Conservation (phyloP, 1,140 invertebrate genomes). For the Bradysia coprophila region DNA sequence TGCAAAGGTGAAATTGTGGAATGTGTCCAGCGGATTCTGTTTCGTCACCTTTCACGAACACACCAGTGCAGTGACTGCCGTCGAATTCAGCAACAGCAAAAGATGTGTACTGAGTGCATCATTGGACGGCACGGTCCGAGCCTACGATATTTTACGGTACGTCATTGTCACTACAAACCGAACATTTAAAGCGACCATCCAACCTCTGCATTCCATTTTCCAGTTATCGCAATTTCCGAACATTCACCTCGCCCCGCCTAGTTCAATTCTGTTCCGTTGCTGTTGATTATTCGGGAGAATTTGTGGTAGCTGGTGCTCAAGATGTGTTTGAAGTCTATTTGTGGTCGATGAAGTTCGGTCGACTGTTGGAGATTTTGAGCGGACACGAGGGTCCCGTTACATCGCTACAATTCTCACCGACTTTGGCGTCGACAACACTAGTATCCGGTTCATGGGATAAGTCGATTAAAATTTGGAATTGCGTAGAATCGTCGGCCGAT, state of each 20-base stretch:
- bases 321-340: conserved; percentile 90
- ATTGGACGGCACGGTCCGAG: conserved; percentile 86
- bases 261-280: conserved; percentile 87
- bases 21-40: conserved; percentile 75
- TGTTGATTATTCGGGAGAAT: conserved; percentile 72
- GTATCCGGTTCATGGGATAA: conserved; percentile 90
- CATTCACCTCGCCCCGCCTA: conserved; percentile 74
- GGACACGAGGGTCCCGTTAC: conserved; percentile 87
- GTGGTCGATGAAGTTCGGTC: conserved; percentile 87
- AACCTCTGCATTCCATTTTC: no score
- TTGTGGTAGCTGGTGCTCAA: conserved; percentile 82
- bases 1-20: conserved; percentile 95
- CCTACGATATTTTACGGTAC: conserved; percentile 79
- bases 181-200: no score
- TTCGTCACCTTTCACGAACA: conserved; percentile 91
- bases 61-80: conserved; percentile 53
- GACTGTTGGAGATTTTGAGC: conserved; percentile 71
- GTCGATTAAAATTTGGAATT: conserved; percentile 80
- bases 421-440: conserved; percentile 46
- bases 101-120: conserved; percentile 84
- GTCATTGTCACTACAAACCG: no score
- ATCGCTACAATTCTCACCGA: conserved; percentile 63
- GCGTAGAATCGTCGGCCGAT: conserved; percentile 52
- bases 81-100: conserved; percentile 76
- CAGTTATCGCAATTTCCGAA: conserved; percentile 97